These are phyloP conservation scores for Macropis europaea DNA, from an alignment of 2,888 invertebrate species.

Conservation along the genomic window DNA sequence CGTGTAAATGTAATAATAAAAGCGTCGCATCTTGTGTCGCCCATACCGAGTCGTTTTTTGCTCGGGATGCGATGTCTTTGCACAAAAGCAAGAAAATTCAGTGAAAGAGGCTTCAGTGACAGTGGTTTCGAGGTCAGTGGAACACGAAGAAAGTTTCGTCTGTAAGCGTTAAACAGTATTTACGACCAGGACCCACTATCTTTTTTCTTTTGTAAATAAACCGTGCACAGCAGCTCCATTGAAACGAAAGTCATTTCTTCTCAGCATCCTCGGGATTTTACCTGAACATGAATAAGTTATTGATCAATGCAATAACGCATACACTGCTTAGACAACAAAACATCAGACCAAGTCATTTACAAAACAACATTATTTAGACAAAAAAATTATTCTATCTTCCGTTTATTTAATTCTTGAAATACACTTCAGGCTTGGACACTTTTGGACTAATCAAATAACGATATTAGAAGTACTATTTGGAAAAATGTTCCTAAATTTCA, in stretches of 20 bases:
- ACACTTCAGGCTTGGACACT: too few relatives aligned
- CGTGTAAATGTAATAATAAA: slow-evolving; percentile 9
- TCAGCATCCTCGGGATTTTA: too few relatives aligned
- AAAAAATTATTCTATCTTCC: too few relatives aligned
- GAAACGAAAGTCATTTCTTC: not conserved
- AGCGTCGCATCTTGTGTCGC: slow-evolving; percentile 5
- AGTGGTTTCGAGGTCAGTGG: slow-evolving; percentile 62
- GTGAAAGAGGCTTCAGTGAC: slow-evolving; percentile 62
- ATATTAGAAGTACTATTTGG: too few relatives aligned
- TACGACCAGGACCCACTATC: slow-evolving; percentile 19
- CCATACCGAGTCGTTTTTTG: not conserved
- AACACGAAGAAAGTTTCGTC: slow-evolving; percentile 47
- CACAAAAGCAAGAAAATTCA: slow-evolving; percentile 56
- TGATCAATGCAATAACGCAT: too few relatives aligned
- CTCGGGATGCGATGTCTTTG: not conserved
- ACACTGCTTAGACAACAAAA: too few relatives aligned
- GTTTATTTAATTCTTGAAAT: too few relatives aligned
- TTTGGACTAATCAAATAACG: too few relatives aligned
- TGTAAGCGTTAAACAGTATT: slow-evolving; percentile 50
- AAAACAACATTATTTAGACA: too few relatives aligned
- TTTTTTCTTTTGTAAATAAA: slow-evolving; percentile 39
- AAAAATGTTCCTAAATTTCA: too few relatives aligned
- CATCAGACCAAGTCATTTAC: too few relatives aligned
- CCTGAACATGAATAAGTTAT: too few relatives aligned
- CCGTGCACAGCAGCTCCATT: not conserved